phyloP scores from a whole-genome alignment of 2,888 invertebrate genomes.

The Conchocele bisecta region DNA sequence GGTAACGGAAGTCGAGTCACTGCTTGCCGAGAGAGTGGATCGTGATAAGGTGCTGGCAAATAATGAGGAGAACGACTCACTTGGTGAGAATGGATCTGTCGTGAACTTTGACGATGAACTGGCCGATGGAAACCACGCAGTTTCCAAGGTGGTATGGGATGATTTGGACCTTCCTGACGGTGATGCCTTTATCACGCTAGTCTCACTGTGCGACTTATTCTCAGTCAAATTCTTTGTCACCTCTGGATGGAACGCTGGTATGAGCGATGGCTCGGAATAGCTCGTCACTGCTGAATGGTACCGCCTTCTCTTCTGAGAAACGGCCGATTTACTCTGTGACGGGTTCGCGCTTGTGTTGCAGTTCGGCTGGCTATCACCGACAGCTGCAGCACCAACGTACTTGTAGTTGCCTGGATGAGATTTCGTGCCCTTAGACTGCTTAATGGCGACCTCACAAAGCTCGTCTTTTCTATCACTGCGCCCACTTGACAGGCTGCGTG shows the following conservation, averaged over 20 bases:
- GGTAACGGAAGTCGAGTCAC: no score
- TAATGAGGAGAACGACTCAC: no score
- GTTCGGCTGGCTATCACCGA: neutral
- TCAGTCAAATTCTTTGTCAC: slow-evolving; percentile 4
- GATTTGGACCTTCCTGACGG: neutral
- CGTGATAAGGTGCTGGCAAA: no score
- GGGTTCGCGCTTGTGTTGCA: slow-evolving; percentile 30
- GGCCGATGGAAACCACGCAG: no score
- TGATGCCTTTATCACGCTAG: neutral
- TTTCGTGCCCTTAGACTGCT: slow-evolving; percentile 29
- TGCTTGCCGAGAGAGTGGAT: no score
- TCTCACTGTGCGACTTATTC: slow-evolving; percentile 23
- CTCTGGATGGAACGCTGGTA: neutral
- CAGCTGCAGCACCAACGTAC: neutral
- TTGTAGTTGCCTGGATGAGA: neutral
- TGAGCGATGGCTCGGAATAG: no score
- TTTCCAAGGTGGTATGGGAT: no score
- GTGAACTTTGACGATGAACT: no score
- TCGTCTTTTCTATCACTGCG: slow-evolving; percentile 27
- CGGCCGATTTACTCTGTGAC: slow-evolving; percentile 25
- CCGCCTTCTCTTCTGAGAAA: slow-evolving; percentile 8
- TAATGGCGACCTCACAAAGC: slow-evolving; percentile 25
- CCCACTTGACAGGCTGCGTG: slow-evolving; percentile 39
- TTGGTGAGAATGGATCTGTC: no score
- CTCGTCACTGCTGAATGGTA: no score